Percentiles rank a stretch among this genome's conserved stretches.
Evolutionary conservation across 2,113 vertebrate genomes (phyloP).

Genomic region (Rhinogobius similis): DNA sequence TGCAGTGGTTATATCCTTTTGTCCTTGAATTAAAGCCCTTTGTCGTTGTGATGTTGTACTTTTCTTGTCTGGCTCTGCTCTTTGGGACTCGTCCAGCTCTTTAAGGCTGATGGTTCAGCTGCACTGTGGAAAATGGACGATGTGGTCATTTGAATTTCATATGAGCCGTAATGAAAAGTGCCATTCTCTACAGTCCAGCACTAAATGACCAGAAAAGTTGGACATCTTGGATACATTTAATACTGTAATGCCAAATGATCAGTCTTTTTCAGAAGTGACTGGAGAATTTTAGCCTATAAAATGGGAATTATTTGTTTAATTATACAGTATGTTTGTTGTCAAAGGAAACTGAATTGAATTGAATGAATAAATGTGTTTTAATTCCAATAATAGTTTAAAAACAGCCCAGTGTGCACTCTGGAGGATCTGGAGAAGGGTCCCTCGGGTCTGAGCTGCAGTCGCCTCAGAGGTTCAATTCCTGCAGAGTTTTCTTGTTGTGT

Average conservation of each 20-base stretch:
- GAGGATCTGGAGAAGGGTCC: too few relatives aligned
- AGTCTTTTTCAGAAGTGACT: too few relatives aligned
- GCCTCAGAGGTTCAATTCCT: too few relatives aligned
- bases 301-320: too few relatives aligned
- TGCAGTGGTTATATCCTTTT: neutral
- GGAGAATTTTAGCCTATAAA: too few relatives aligned
- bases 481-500: too few relatives aligned
- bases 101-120: neutral
- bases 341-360: too few relatives aligned
- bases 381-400: too few relatives aligned
- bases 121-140: neutral
- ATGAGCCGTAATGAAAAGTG: neutral
- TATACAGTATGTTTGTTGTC: too few relatives aligned
- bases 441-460: too few relatives aligned
- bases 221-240: neutral
- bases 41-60: neutral
- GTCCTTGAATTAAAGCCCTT: neutral
- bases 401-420: too few relatives aligned
- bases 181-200: neutral
- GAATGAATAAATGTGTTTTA: too few relatives aligned
- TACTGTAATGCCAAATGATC: neutral
- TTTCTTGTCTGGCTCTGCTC: neutral
- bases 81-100: neutral
- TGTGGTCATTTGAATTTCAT: conserved; percentile 3
- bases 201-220: neutral